Evolutionary conservation across 2,888 invertebrate genomes (phyloP).

Genomic region (Microplitis manilae): DNA sequence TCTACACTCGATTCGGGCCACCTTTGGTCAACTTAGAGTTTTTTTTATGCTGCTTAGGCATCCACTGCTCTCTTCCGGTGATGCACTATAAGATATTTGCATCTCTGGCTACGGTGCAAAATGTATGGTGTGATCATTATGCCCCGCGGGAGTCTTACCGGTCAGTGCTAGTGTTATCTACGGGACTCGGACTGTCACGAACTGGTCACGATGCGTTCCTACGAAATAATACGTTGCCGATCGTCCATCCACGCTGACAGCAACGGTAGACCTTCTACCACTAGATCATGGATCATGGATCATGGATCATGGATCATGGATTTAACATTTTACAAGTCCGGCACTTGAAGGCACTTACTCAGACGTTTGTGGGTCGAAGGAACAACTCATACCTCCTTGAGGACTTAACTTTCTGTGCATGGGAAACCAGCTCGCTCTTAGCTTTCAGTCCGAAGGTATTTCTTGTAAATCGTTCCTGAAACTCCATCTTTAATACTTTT

Average conservation of each 20-base stretch:
- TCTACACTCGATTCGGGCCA: conserved; percentile 45
- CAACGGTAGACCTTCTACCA: conserved; percentile 38
- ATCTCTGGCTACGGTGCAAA: neutral
- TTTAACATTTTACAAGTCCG: neutral
- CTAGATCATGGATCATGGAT: neutral
- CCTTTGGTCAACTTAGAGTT: conserved; percentile 43
- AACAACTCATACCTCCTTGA: neutral
- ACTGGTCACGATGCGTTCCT: conserved; percentile 46
- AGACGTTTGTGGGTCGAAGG: conserved; percentile 35
- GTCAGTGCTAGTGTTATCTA: conserved; percentile 1
- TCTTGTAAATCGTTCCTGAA: too few relatives aligned
- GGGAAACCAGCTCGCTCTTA: neutral
- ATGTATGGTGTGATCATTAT: conserved; percentile 36
- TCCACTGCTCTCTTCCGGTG: conserved; percentile 10
- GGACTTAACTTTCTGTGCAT: neutral
- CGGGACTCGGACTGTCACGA: conserved; percentile 44
- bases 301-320: neutral
- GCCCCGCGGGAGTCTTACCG: conserved; percentile 10
- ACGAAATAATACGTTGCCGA: conserved; percentile 44
- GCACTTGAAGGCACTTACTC: conserved; percentile 16
- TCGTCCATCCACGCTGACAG: conserved; percentile 41
- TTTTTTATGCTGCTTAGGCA: conserved; percentile 33
- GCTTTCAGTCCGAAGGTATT: too few relatives aligned
- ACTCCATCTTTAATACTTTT: too few relatives aligned
- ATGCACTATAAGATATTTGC: neutral